These are phyloP conservation scores for Rhagonycha lutea DNA, from an alignment of 2,888 invertebrate species.

Conservation along the genomic window DNA sequence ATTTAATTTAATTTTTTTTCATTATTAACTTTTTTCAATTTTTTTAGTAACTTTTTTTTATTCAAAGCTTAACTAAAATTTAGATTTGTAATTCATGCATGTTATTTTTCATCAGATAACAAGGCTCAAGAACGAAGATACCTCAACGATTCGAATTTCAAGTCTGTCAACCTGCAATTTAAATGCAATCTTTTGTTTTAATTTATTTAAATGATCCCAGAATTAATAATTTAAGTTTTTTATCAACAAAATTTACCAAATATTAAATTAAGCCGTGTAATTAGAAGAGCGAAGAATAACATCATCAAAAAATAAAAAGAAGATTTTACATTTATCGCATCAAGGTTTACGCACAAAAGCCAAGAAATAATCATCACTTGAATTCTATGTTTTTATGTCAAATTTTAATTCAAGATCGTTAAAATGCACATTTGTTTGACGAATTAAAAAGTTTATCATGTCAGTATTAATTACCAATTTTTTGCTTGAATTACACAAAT, in stretches of 20 bases:
- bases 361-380: not conserved
- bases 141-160: slow-evolving; percentile 48
- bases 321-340: not conserved
- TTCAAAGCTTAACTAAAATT: slow-evolving; percentile 5
- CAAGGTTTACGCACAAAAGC: not conserved
- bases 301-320: not conserved
- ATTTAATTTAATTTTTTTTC: slow-evolving; percentile 39
- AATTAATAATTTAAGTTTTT: slow-evolving; percentile 1
- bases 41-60: slow-evolving; percentile 34
- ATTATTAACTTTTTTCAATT: slow-evolving; percentile 23
- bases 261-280: not conserved
- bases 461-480: not conserved
- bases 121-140: slow-evolving; percentile 52
- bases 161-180: slow-evolving; percentile 53
- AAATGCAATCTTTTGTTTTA: slow-evolving; percentile 34
- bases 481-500: not conserved
- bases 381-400: not conserved
- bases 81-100: slow-evolving; percentile 40
- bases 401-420: not conserved
- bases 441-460: not conserved
- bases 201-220: not conserved
- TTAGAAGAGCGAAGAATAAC: not conserved
- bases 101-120: slow-evolving; percentile 47
- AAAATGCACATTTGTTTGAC: not conserved
- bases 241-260: not conserved